Evolutionary conservation across 2,113 vertebrate genomes (phyloP).

Genomic region (Caretta caretta): DNA sequence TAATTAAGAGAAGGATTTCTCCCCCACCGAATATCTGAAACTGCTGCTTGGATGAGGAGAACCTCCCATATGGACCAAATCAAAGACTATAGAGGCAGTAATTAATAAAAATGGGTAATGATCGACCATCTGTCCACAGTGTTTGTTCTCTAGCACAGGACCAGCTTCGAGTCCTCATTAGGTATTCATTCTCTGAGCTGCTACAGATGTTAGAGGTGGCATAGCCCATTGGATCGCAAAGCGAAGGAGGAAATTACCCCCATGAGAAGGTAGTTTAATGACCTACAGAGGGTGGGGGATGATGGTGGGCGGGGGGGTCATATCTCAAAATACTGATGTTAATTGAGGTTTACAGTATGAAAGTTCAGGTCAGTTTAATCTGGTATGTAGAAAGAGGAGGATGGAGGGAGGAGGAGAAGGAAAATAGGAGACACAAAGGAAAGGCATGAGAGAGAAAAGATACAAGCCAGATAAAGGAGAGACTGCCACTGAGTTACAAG

Average conservation of each 20-base stretch:
- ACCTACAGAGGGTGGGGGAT: not conserved
- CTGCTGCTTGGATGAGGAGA: not conserved
- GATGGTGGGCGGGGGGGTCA: not conserved
- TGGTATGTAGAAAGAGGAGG: not conserved
- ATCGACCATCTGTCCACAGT: constrained; percentile 55
- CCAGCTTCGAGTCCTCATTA: constrained; percentile 41
- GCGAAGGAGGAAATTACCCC: constrained; percentile 5
- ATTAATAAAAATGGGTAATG: constrained; percentile 67
- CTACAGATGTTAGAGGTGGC: constrained; percentile 24
- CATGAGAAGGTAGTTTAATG: not conserved
- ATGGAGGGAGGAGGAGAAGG: not conserved
- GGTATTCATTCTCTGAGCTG: constrained; percentile 25
- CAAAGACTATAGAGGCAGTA: not conserved
- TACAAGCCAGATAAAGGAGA: not conserved
- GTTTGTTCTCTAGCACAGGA: not conserved
- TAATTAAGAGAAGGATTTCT: constrained; percentile 2
- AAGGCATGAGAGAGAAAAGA: rapidly evolving
- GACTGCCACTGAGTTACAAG: not conserved
- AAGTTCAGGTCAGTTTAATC: not conserved
- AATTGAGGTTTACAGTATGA: not conserved
- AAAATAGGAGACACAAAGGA: not conserved
- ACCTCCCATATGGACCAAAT: constrained; percentile 16
- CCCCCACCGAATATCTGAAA: constrained; percentile 5
- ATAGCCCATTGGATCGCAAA: not conserved
- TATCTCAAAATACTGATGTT: not conserved